These are phyloP conservation scores for Andrena trimmerana DNA, from an alignment of 2,888 invertebrate species.

Conservation along the genomic window DNA sequence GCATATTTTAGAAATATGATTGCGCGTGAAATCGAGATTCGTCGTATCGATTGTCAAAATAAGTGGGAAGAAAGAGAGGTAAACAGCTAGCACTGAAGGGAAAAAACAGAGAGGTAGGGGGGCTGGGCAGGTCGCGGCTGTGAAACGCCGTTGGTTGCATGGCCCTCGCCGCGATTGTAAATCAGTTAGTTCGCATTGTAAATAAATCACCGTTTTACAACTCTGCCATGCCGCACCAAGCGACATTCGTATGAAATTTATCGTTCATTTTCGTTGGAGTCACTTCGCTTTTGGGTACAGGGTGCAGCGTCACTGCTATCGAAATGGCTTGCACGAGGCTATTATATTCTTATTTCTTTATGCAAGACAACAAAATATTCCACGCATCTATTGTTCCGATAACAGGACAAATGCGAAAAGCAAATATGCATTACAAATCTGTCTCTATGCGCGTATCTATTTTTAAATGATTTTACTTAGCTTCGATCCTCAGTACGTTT, in stretches of 20 bases:
- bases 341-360: slow-evolving; percentile 21
- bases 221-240: slow-evolving; percentile 76
- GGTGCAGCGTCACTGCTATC: not conserved
- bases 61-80: slow-evolving; percentile 15
- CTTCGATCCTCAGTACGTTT: not conserved
- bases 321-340: slow-evolving; percentile 6
- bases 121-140: slow-evolving; percentile 67
- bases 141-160: slow-evolving; percentile 69
- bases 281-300: slow-evolving; percentile 58
- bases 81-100: slow-evolving; percentile 47
- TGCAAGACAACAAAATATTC: not conserved
- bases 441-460: not conserved
- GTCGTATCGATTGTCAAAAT: slow-evolving; percentile 29
- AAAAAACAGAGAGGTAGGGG: slow-evolving; percentile 51
- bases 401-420: not conserved
- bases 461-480: not conserved
- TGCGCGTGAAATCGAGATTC: not conserved
- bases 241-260: slow-evolving; percentile 83
- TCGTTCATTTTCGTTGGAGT: slow-evolving; percentile 80
- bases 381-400: not conserved
- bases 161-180: slow-evolving; percentile 79
- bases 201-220: slow-evolving; percentile 85
- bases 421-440: not conserved
- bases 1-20: not conserved
- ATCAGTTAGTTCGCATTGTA: slow-evolving; percentile 84